Evolutionary conservation across 1,140 invertebrate genomes (phyloP).

Genomic region (Calycopis cecrops): DNA sequence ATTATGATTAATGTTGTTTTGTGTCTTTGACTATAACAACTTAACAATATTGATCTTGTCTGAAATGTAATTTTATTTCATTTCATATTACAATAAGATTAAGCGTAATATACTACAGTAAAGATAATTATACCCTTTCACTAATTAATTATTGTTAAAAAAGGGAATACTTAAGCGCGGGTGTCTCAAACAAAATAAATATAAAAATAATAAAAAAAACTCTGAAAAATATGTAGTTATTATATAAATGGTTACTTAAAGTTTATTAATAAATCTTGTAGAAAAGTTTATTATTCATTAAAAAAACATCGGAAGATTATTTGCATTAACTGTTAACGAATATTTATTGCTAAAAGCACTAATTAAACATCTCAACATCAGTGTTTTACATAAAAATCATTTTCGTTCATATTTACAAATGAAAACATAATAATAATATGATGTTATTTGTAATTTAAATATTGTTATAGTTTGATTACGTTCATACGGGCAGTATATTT

Average conservation of each 20-base stretch:
- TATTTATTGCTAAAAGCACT: too few relatives aligned
- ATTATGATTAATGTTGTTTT: constrained; percentile 35
- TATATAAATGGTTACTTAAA: too few relatives aligned
- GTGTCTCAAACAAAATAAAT: too few relatives aligned
- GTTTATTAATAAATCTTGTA: too few relatives aligned
- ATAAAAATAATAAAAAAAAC: too few relatives aligned
- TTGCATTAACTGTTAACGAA: too few relatives aligned
- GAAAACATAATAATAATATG: neutral
- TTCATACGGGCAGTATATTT: neutral
- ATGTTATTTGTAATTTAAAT: neutral
- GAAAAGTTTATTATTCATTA: too few relatives aligned
- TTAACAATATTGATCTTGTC: constrained; percentile 23
- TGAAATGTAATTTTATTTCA: constrained; percentile 31
- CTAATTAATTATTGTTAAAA: neutral
- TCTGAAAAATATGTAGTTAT: too few relatives aligned
- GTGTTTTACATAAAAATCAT: too few relatives aligned
- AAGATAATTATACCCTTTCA: neutral
- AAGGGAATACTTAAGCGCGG: neutral
- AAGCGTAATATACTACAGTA: constrained; percentile 7
- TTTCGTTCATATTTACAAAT: neutral
- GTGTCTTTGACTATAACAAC: too few relatives aligned
- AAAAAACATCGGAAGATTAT: too few relatives aligned
- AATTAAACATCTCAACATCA: too few relatives aligned
- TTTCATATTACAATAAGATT: constrained; percentile 21
- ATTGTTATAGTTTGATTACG: neutral